These are phyloP conservation scores for Loriculus beryllinus DNA, from an alignment of 2,797 vertebrate species.

Conservation along the genomic window DNA sequence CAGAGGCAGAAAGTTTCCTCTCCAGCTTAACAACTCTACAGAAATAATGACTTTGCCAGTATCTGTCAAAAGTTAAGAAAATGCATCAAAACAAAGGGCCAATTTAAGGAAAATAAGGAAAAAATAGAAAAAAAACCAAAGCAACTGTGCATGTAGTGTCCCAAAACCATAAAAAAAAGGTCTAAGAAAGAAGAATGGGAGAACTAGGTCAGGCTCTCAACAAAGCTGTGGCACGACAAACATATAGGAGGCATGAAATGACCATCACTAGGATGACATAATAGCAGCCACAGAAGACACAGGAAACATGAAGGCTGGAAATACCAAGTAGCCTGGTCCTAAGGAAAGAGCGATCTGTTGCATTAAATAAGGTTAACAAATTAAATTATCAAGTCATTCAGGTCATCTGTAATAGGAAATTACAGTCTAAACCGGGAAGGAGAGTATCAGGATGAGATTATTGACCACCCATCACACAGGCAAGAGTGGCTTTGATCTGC, in stretches of 20 bases:
- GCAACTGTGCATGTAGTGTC: not conserved
- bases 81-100: not conserved
- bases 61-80: not conserved
- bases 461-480: not conserved
- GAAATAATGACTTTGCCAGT: not conserved
- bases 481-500: not conserved
- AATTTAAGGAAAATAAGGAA: not conserved
- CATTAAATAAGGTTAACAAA: not conserved
- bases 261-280: not conserved
- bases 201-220: not conserved
- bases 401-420: not conserved
- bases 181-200: not conserved
- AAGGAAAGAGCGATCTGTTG: not conserved
- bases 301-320: not conserved
- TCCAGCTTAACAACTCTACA: not conserved
- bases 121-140: not conserved
- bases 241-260: rapidly evolving
- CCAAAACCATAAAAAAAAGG: not conserved
- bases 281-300: not conserved
- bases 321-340: not conserved
- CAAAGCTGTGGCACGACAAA: not conserved
- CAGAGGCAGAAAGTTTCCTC: not conserved
- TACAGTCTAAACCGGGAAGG: not conserved
- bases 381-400: not conserved
- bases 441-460: not conserved